Evolutionary conservation across 1,140 invertebrate genomes (phyloP).

Genomic region (Manduca sexta): DNA sequence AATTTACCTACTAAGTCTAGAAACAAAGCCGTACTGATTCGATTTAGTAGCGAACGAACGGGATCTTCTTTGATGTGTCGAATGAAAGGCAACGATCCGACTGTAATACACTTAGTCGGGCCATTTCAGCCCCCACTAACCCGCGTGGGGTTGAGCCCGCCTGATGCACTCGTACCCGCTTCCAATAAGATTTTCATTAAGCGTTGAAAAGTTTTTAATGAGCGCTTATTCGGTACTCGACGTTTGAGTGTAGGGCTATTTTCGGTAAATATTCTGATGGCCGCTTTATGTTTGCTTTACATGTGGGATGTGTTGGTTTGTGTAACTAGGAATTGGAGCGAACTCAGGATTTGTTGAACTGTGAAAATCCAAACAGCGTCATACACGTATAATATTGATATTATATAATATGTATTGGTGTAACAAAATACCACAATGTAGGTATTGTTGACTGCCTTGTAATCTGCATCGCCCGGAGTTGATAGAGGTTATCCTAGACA

Average conservation of each 20-base stretch:
- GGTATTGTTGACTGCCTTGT: no score
- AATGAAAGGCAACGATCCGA: constrained; percentile 69
- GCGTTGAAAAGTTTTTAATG: constrained; percentile 66
- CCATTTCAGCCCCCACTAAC: constrained; percentile 48
- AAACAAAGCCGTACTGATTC: constrained; percentile 65
- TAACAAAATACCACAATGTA: no score
- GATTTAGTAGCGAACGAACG: constrained; percentile 58
- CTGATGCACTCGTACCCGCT: constrained; percentile 40
- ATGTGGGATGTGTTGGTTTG: no score
- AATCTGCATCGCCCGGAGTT: no score
- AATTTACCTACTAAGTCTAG: constrained; percentile 45
- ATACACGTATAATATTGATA: no score
- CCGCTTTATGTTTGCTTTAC: background rate
- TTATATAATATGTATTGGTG: no score
- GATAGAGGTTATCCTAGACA: no score
- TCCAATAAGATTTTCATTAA: constrained; percentile 70
- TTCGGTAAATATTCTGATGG: background rate
- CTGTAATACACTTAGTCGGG: constrained; percentile 66
- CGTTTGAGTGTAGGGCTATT: constrained; percentile 9
- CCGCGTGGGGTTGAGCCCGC: constrained; percentile 13
- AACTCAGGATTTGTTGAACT: no score
- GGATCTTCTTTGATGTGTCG: constrained; percentile 69
- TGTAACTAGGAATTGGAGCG: no score
- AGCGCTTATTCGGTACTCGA: constrained; percentile 42
- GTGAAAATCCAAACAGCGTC: no score